Evolutionary conservation across 2,797 vertebrate genomes (phyloP).

Genomic region (Dipus sagitta): DNA sequence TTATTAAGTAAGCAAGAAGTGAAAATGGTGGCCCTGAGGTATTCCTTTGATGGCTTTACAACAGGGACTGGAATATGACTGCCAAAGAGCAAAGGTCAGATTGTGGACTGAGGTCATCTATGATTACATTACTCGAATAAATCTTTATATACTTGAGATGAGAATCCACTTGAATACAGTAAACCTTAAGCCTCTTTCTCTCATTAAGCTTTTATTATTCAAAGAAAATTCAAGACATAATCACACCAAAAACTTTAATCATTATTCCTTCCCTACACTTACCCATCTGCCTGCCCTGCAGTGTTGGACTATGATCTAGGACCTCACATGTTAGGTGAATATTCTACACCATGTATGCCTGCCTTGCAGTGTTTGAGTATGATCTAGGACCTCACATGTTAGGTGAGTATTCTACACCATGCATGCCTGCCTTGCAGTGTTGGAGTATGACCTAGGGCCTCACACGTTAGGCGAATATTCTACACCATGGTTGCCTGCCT

Average conservation of each 20-base stretch:
- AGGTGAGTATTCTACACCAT: neutral
- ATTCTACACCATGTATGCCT: neutral
- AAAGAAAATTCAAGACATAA: constrained; percentile 52
- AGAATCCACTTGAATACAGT: neutral
- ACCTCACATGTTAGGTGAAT: neutral
- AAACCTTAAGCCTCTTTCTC: neutral
- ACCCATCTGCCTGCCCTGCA: neutral
- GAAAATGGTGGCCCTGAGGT: neutral
- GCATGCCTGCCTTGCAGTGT: neutral
- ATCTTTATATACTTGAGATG: neutral
- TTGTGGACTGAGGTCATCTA: constrained; percentile 4
- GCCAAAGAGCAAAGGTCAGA: constrained; percentile 23
- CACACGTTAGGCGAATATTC: neutral
- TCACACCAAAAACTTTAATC: constrained; percentile 22
- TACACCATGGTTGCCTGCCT: neutral
- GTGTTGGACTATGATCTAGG: neutral
- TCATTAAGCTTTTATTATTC: constrained; percentile 8
- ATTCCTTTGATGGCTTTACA: constrained; percentile 28
- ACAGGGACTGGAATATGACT: neutral
- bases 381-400: neutral
- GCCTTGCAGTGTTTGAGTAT: neutral
- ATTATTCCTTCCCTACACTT: neutral
- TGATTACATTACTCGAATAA: constrained; percentile 15
- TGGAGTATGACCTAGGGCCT: neutral
- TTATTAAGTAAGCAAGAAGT: constrained; percentile 46